Conservation (phyloP, 2,113 vertebrate species). For the Cervus canadensis region DNA sequence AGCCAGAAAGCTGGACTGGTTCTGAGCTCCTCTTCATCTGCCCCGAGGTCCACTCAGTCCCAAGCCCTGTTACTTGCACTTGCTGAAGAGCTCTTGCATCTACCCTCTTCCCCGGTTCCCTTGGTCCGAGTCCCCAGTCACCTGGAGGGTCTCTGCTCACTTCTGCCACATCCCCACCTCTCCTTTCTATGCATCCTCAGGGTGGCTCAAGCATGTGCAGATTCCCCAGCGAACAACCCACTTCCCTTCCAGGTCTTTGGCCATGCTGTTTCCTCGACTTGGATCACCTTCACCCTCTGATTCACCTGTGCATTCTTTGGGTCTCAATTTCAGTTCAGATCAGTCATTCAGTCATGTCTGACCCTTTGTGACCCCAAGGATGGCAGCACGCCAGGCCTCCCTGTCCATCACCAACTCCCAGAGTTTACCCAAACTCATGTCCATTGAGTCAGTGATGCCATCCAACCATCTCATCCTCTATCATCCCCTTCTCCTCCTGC, state of each 20-base stretch:
- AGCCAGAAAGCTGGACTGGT: background rate
- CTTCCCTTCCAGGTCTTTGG: background rate
- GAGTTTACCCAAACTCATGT: background rate
- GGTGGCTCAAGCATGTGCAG: background rate
- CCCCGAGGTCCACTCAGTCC: background rate
- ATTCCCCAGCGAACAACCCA: background rate
- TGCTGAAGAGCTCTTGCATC: background rate
- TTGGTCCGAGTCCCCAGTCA: background rate
- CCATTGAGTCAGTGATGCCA: background rate
- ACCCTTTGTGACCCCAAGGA: background rate
- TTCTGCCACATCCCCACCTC: background rate
- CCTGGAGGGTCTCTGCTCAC: background rate
- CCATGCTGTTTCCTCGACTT: background rate
- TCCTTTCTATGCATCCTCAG: background rate
- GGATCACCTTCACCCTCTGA: background rate
- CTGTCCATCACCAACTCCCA: background rate
- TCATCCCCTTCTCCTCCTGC: background rate
- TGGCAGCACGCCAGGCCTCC: background rate
- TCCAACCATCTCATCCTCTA: background rate
- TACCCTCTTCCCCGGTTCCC: background rate
- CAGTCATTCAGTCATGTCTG: fast-evolving
- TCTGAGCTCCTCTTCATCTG: background rate
- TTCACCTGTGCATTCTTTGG: background rate
- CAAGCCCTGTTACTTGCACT: background rate
- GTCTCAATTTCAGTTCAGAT: background rate